Evolutionary conservation across 2,888 invertebrate genomes (phyloP).

Genomic region (Agonopterix heracliana): DNA sequence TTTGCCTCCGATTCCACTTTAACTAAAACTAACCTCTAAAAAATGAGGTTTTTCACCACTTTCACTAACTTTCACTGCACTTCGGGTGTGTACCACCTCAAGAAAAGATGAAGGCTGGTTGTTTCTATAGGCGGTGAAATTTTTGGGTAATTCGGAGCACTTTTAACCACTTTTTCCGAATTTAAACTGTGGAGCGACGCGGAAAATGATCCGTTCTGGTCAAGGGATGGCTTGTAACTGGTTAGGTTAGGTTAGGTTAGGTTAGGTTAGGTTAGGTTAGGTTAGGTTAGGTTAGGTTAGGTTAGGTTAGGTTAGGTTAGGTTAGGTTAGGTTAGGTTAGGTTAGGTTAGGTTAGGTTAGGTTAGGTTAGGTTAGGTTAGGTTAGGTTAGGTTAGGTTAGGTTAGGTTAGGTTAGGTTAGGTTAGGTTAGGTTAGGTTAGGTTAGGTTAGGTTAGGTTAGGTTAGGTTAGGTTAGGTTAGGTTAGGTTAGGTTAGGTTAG

Average conservation of each 20-base stretch:
- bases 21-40: no score
- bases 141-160: no score
- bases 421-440: constrained; percentile 20
- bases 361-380: constrained; percentile 18
- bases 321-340: constrained; percentile 21
- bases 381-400: constrained; percentile 10
- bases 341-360: constrained; percentile 15
- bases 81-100: no score
- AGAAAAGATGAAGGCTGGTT: no score
- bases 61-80: no score
- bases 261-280: constrained; percentile 6
- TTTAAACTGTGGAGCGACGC: no score
- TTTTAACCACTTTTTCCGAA: no score
- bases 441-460: constrained; percentile 21
- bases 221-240: no score
- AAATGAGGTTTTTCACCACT: no score
- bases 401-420: constrained; percentile 10
- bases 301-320: constrained; percentile 21
- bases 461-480: constrained; percentile 16
- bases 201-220: no score
- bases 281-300: constrained; percentile 16
- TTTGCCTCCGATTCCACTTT: no score
- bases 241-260: constrained; percentile 7
- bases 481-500: constrained; percentile 17
- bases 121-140: no score